Evolutionary conservation across 2,113 vertebrate genomes (phyloP), one percentile per base, ranked within the genome.

Genomic region (Oostethus manadensis): DNA sequence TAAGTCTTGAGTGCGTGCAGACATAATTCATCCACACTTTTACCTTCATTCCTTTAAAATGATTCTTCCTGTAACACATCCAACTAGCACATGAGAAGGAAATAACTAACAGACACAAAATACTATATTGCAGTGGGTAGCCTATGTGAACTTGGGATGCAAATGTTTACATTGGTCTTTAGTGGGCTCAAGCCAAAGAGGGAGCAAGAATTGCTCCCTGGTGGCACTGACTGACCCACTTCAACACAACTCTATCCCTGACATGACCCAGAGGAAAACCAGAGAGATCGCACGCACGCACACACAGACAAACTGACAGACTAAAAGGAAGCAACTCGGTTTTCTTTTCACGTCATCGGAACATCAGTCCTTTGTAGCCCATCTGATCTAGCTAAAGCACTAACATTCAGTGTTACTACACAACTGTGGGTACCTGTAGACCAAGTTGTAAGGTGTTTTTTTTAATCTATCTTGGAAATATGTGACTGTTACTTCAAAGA

Each of bases 211-310:
- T 59, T 68, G 64, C 64, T 83, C 79, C 79, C 80, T 77, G 47
- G 65, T 80, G 81, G 76, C 83, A 71, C 68, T 76, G 61, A 66
- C 79, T 88, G 86, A 86, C 86, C 86, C 86, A 86, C 73, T 83
- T 85, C 57, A 51, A 35, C 53, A 77, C 48, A 82, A 85, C 78
- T 75, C 72, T 80, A 88, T 79, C 81, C 77, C 80, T 82, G 76
- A 83, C 70, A 71, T 85, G 81, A 84, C 81, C 83, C 47, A n/a
- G 43, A 71, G 64, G 48, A 71, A 56, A 79, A 82, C 62, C 61
- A 72, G 50, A 81, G 74, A 72, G 57, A n/a, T n/a, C 46, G 58
- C 10, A 44, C 38, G 45, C 46, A 49, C 26, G 47, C 40, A 65
- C n/a, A 51, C 2, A 43, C n/a, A 56, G 23, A 60, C 51, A 21